A percentile compares a stretch with the other conserved stretches of the same genome.
phyloP scores from a whole-genome alignment of 2,797 vertebrate species.

The Gila robusta region DNA sequence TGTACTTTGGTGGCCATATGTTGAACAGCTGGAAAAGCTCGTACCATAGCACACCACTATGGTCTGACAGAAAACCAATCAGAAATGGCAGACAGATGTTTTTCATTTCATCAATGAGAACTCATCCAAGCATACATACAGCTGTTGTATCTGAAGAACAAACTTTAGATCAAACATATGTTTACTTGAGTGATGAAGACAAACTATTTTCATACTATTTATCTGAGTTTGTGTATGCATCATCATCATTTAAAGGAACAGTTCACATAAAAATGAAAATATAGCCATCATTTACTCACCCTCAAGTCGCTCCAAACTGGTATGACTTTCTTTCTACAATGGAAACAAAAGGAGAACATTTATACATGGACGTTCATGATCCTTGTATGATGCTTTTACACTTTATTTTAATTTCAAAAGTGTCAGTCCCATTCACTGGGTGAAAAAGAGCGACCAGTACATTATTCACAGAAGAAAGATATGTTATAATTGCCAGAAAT shows the following conservation, averaged over 20 bases:
- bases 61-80: slow-evolving; percentile 59
- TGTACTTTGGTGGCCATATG: slow-evolving; percentile 54
- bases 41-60: slow-evolving; percentile 49
- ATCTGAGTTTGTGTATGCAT: neutral
- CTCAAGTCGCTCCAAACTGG: neutral
- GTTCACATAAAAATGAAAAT: neutral
- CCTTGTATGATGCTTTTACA: neutral
- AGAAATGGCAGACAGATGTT: slow-evolving; percentile 63
- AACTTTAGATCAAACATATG: slow-evolving; percentile 40
- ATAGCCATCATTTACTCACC: neutral
- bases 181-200: slow-evolving; percentile 25
- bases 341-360: neutral
- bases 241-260: neutral
- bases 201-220: slow-evolving; percentile 27
- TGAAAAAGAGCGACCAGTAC: neutral
- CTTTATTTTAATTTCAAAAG: neutral
- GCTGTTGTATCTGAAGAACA: slow-evolving; percentile 52
- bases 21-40: slow-evolving; percentile 55
- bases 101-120: slow-evolving; percentile 48
- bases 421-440: neutral
- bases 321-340: neutral
- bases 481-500: neutral
- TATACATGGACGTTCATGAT: neutral
- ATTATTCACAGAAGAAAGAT: neutral
- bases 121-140: slow-evolving; percentile 40